These are phyloP conservation scores for Gallinago undulata DNA, from an alignment of 2,113 vertebrate genomes.

Conservation along the genomic window DNA sequence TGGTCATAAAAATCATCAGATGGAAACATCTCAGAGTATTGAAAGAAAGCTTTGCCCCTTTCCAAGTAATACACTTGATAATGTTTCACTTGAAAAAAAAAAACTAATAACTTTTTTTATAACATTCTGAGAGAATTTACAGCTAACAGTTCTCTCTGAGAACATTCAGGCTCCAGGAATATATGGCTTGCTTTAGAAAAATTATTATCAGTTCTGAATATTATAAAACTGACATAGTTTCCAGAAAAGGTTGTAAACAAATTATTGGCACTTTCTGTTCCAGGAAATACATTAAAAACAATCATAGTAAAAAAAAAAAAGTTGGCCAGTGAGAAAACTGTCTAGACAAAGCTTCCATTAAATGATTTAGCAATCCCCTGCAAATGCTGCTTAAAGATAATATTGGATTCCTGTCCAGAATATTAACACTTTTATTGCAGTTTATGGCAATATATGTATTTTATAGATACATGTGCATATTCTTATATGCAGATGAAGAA, in stretches of 20 bases:
- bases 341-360: conserved; percentile 61
- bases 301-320: not conserved
- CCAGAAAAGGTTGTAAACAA: conserved; percentile 51
- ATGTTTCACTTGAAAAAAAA: not conserved
- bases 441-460: not conserved
- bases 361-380: conserved; percentile 36
- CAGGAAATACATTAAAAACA: conserved; percentile 46
- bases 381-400: conserved; percentile 44
- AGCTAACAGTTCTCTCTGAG: not conserved
- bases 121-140: not conserved
- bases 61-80: conserved; percentile 25
- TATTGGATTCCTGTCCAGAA: conserved; percentile 30
- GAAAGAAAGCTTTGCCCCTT: not conserved
- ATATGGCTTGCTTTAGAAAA: not conserved
- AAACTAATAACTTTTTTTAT: not conserved
- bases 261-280: conserved; percentile 30
- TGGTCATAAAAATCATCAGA: not conserved
- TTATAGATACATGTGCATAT: not conserved
- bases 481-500: not conserved
- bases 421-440: conserved; percentile 16
- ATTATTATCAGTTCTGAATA: not conserved
- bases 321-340: conserved; percentile 15
- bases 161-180: not conserved
- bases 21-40: not conserved
- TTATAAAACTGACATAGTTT: not conserved